phyloP scores from a whole-genome alignment of 2,797 vertebrate genomes.

The Loriculus beryllinus region DNA sequence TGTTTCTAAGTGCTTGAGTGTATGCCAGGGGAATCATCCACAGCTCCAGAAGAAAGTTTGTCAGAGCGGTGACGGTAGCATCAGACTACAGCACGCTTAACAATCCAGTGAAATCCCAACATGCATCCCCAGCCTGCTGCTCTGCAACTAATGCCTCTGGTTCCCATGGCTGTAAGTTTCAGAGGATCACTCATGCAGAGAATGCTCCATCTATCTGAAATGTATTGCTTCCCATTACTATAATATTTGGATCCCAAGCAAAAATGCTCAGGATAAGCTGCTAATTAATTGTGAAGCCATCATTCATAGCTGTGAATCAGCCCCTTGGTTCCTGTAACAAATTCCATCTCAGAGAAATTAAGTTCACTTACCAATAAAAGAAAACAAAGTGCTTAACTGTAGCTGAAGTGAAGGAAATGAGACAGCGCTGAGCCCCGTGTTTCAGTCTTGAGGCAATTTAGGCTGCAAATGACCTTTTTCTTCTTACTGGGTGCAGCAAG shows the following conservation, averaged over 20 bases:
- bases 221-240: neutral
- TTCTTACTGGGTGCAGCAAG: neutral
- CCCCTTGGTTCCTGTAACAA: neutral
- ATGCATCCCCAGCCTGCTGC: neutral
- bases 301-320: neutral
- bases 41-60: accelerated
- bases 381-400: neutral
- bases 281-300: neutral
- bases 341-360: neutral
- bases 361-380: conserved; percentile 3
- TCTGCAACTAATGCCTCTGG: neutral
- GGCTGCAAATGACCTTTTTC: neutral
- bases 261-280: neutral
- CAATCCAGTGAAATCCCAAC: neutral
- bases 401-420: neutral
- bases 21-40: neutral
- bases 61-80: accelerated
- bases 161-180: neutral
- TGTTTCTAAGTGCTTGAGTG: neutral
- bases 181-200: neutral
- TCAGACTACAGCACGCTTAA: neutral
- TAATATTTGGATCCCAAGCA: neutral
- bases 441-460: neutral
- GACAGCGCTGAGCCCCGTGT: accelerated
- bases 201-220: neutral